These are phyloP conservation scores for Neoascia interrupta DNA, from an alignment of 2,888 invertebrate species.

Conservation along the genomic window DNA sequence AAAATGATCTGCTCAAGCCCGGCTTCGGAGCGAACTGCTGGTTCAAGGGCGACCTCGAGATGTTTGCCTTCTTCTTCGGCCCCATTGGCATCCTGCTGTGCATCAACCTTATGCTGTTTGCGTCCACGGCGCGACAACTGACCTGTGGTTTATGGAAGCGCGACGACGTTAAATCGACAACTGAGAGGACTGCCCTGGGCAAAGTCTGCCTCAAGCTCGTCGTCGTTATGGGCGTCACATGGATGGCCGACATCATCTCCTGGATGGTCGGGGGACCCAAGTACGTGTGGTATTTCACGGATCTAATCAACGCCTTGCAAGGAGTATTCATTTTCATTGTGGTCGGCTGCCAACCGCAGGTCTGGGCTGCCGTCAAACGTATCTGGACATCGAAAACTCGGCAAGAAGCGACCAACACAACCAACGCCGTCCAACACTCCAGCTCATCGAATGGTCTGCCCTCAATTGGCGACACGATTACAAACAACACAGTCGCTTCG, in stretches of 20 bases:
- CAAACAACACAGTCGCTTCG: slow-evolving; percentile 57
- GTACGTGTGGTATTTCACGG: slow-evolving; percentile 90
- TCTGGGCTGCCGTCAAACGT: slow-evolving; percentile 85
- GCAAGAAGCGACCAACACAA: slow-evolving; percentile 81
- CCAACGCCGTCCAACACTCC: slow-evolving; percentile 85
- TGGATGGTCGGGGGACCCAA: slow-evolving; percentile 91
- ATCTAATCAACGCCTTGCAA: slow-evolving; percentile 91
- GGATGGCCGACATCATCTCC: slow-evolving; percentile 90
- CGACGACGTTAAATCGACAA: slow-evolving; percentile 92
- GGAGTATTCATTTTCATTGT: slow-evolving; percentile 94
- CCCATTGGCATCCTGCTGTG: slow-evolving; percentile 89
- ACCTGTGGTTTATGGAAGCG: slow-evolving; percentile 94
- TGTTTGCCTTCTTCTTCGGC: slow-evolving; percentile 91
- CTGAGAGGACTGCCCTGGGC: slow-evolving; percentile 89
- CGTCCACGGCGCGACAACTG: slow-evolving; percentile 89
- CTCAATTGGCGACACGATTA: slow-evolving; percentile 82
- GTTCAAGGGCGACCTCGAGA: slow-evolving; percentile 90
- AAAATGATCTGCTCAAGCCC: slow-evolving; percentile 84
- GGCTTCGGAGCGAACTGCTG: slow-evolving; percentile 91
- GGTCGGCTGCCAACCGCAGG: slow-evolving; percentile 93
- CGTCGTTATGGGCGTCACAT: slow-evolving; percentile 89
- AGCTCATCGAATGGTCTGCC: slow-evolving; percentile 90
- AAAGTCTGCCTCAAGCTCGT: slow-evolving; percentile 92
- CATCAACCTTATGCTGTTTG: slow-evolving; percentile 89
- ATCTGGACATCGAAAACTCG: slow-evolving; percentile 83